Evolutionary conservation across 2,888 invertebrate genomes (phyloP).

Genomic region (Bruchidius siliquastri): DNA sequence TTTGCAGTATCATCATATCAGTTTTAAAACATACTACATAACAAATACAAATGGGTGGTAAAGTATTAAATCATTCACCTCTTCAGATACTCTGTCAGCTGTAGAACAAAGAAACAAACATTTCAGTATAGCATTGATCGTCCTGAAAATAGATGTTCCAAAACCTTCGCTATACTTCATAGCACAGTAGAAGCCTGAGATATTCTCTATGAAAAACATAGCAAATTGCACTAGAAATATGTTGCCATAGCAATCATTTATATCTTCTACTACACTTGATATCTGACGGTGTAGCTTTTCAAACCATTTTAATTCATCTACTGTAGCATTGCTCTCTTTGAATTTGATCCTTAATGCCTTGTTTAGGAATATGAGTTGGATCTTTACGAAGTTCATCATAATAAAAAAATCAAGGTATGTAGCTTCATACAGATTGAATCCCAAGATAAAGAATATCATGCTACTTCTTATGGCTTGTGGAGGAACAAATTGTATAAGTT

Average conservation of each 20-base stretch:
- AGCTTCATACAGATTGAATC: background rate
- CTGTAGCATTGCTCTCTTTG: background rate
- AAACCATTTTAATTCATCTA: background rate
- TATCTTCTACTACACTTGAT: background rate
- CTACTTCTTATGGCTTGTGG: background rate
- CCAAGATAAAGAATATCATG: background rate
- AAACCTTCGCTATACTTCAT: background rate
- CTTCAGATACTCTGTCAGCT: background rate
- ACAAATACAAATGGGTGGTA: too few relatives aligned
- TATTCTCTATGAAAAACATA: background rate
- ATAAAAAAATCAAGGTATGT: background rate
- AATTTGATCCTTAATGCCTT: background rate
- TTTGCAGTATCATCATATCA: too few relatives aligned
- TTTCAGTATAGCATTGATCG: background rate
- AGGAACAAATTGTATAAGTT: background rate
- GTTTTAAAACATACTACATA: too few relatives aligned
- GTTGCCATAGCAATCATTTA: background rate
- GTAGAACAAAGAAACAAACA: background rate
- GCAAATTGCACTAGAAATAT: background rate
- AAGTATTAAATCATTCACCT: background rate
- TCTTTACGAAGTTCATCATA: background rate
- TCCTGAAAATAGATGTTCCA: background rate
- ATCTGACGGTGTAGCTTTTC: background rate
- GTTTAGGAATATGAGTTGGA: background rate
- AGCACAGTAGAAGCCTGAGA: background rate